Evolutionary conservation across 2,888 invertebrate genomes (phyloP).

Genomic region (Brenthis daphne): DNA sequence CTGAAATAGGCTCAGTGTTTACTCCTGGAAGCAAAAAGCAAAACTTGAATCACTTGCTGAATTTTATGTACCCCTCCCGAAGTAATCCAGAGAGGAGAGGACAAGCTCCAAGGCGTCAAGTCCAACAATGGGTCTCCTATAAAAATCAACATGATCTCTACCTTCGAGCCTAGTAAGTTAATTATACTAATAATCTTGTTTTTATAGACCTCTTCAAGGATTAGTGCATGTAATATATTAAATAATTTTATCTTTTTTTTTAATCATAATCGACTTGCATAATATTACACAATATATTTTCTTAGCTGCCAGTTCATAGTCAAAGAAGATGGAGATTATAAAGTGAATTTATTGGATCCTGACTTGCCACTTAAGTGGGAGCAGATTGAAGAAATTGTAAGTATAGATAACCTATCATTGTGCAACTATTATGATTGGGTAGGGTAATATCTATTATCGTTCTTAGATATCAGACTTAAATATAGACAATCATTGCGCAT

Average conservation of each 20-base stretch:
- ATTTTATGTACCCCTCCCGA: conserved; percentile 91
- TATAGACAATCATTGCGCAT: no score
- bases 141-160: conserved; percentile 97
- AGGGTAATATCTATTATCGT: no score
- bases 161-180: conserved; percentile 93
- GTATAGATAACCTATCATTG: conserved; percentile 50
- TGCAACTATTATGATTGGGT: no score
- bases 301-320: conserved; percentile 97
- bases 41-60: conserved; percentile 96
- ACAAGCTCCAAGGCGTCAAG: conserved; percentile 56
- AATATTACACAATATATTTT: conserved; percentile 28
- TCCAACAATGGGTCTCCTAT: conserved; percentile 67
- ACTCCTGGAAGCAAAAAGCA: conserved; percentile 93
- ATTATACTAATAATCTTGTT: not conserved
- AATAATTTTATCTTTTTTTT: not conserved
- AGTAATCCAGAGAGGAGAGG: conserved; percentile 64
- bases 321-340: conserved; percentile 89
- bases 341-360: conserved; percentile 89
- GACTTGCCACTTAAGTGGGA: conserved; percentile 96
- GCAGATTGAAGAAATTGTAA: conserved; percentile 95
- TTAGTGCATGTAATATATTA: not conserved
- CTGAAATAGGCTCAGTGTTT: conserved; percentile 92
- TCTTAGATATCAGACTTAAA: no score
- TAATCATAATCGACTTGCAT: conserved; percentile 11
- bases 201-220: not conserved